Conservation (phyloP, 2,113 vertebrate species). For the Oncorhynchus nerka region DNA sequence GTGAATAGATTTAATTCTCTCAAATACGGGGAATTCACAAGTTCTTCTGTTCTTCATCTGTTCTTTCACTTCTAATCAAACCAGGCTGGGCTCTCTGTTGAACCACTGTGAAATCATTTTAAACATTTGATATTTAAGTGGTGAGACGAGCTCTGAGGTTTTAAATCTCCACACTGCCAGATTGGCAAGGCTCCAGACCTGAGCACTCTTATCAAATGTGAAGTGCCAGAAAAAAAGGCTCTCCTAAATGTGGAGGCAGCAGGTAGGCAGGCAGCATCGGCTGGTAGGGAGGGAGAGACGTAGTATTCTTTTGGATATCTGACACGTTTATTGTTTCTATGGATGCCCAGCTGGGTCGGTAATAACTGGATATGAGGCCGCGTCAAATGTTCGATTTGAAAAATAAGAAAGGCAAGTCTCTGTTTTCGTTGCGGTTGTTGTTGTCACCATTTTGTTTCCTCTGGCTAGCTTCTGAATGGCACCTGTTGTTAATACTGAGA, state of each 20-base stretch:
- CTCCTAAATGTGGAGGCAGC: neutral
- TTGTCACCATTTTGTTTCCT: too few species aligned
- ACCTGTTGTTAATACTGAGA: neutral
- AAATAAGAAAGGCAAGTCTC: neutral
- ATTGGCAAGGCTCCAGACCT: neutral
- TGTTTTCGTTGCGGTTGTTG: neutral
- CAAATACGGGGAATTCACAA: neutral
- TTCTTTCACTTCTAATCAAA: neutral
- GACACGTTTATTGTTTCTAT: neutral
- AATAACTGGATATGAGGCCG: neutral
- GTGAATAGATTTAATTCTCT: slow-evolving; percentile 17
- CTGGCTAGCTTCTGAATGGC: too few species aligned
- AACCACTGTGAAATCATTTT: neutral
- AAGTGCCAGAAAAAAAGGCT: neutral
- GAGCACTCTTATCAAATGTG: neutral
- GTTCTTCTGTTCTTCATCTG: neutral
- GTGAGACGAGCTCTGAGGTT: neutral
- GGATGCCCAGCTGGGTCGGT: neutral
- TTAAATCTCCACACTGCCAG: neutral
- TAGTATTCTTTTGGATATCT: neutral
- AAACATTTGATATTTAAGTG: neutral
- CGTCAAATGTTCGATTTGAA: neutral
- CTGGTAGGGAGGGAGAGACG: neutral
- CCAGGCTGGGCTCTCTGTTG: neutral
- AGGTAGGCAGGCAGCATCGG: neutral